These are phyloP conservation scores for Sipunculus nudus DNA, from an alignment of 2,888 invertebrate species.

Conservation along the genomic window DNA sequence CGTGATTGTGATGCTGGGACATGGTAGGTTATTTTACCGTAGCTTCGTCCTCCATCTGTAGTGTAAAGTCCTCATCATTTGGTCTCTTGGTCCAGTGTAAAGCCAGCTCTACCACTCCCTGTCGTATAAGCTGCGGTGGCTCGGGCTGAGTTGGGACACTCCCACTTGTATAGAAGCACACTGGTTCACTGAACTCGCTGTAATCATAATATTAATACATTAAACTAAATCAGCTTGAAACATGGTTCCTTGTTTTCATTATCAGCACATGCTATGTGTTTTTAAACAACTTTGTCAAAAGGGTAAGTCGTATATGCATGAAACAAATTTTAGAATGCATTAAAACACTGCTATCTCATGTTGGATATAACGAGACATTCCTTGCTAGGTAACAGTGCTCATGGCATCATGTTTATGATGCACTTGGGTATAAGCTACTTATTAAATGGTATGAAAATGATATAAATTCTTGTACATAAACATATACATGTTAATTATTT, in stretches of 20 bases:
- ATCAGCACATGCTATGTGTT: no score
- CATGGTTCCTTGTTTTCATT: no score
- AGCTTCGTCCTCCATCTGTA: slow-evolving; percentile 80
- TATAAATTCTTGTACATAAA: no score
- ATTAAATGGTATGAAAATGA: no score
- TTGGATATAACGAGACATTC: not conserved
- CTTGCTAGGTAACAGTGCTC: not conserved
- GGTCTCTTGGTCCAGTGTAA: slow-evolving; percentile 80
- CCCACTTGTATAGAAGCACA: slow-evolving; percentile 76
- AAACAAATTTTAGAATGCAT: not conserved
- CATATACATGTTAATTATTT: no score
- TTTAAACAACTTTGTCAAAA: no score
- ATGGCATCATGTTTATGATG: no score
- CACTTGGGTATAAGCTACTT: no score
- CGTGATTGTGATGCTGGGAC: no score
- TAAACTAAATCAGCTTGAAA: no score
- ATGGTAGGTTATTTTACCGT: no score
- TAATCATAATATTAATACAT: no score
- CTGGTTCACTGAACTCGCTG: slow-evolving; percentile 65
- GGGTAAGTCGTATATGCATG: not conserved
- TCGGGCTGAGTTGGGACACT: slow-evolving; percentile 81
- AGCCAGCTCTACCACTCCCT: slow-evolving; percentile 74
- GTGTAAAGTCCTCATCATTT: slow-evolving; percentile 81
- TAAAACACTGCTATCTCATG: not conserved
- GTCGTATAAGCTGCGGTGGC: slow-evolving; percentile 77